Percentiles rank a stretch among this genome's conserved stretches.
Evolutionary conservation across 2,113 vertebrate genomes (phyloP).

Genomic region (Ptilorrhoa leucosticta): DNA sequence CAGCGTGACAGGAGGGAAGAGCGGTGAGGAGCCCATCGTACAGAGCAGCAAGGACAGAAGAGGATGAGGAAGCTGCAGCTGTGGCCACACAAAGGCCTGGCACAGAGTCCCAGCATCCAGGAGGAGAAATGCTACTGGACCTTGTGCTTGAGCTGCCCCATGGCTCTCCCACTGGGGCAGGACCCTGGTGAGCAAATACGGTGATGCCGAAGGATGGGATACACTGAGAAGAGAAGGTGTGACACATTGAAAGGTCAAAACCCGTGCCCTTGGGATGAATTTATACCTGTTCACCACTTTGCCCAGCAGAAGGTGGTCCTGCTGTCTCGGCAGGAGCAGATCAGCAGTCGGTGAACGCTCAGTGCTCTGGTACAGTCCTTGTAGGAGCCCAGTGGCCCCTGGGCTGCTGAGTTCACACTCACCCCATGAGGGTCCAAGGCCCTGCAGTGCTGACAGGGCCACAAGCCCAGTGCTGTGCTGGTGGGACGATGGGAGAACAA

Average conservation of each 20-base stretch:
- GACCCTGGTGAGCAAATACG: accelerated
- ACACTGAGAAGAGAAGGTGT: neutral
- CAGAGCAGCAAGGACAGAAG: neutral
- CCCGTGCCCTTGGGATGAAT: neutral
- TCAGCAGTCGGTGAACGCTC: neutral
- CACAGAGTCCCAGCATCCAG: neutral
- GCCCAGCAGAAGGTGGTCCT: neutral
- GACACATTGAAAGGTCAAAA: neutral
- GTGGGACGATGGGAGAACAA: neutral
- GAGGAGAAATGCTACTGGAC: neutral
- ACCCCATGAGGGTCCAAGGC: accelerated
- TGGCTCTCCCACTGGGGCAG: neutral
- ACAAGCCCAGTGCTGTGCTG: accelerated
- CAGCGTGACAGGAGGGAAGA: neutral
- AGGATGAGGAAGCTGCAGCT: neutral
- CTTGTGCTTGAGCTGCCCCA: neutral
- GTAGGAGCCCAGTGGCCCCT: neutral
- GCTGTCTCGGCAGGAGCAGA: neutral
- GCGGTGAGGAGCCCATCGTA: neutral
- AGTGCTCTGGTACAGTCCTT: accelerated
- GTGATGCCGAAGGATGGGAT: neutral
- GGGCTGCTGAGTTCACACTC: neutral
- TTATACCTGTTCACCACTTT: neutral
- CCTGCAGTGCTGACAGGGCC: neutral
- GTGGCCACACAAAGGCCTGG: neutral